phyloP scores from a whole-genome alignment of 1,140 invertebrate genomes.

The Oryctes rhinoceros region DNA sequence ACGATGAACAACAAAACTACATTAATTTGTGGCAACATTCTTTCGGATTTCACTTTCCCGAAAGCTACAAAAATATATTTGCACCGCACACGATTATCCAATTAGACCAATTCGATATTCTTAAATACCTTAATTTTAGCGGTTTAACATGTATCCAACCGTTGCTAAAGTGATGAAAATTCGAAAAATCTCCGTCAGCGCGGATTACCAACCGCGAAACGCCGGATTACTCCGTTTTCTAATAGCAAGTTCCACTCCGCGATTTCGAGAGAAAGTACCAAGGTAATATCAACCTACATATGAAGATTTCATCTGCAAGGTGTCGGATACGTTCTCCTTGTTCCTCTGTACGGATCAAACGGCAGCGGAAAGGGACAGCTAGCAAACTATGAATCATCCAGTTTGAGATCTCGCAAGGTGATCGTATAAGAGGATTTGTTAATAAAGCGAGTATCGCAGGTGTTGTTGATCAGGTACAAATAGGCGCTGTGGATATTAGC shows the following conservation, averaged over 20 bases:
- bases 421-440: background rate
- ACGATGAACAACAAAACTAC: background rate
- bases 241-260: background rate
- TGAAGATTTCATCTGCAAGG: constrained; percentile 1
- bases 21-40: background rate
- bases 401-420: background rate
- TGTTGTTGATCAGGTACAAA: too few relatives aligned
- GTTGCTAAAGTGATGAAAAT: background rate
- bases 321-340: background rate
- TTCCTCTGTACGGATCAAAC: background rate
- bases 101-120: background rate
- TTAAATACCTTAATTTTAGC: too few relatives aligned
- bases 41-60: background rate
- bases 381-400: background rate
- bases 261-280: constrained; percentile 7
- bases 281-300: constrained; percentile 35
- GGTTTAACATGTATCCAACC: too few relatives aligned
- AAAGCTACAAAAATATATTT: background rate
- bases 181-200: background rate
- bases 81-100: background rate
- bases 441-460: too few relatives aligned
- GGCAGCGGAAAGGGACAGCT: background rate
- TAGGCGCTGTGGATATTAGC: too few relatives aligned
- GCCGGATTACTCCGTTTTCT: constrained; percentile 1
- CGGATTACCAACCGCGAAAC: background rate